phyloP scores from a whole-genome alignment of 35 echinoderm and acorn worm species.

The Lytechinus variegatus region DNA sequence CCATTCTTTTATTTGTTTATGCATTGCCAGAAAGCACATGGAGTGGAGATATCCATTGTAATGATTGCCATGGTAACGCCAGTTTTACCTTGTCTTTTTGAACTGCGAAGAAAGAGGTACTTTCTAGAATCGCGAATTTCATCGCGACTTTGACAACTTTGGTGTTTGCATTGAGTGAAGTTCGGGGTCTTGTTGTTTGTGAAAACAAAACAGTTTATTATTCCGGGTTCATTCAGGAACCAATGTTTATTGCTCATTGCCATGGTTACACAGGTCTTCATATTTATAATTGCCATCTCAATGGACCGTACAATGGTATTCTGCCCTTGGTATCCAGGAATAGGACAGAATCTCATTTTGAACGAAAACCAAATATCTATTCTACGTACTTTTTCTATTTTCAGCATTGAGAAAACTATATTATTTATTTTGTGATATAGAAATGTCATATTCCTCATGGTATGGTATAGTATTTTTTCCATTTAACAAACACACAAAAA shows the following conservation, averaged over 20 bases:
- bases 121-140: constrained; percentile 12
- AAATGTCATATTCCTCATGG: too few relatives aligned
- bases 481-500: too few relatives aligned
- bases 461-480: too few relatives aligned
- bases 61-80: neutral
- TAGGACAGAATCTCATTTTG: neutral
- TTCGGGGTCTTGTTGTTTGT: constrained; percentile 17
- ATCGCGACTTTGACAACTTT: neutral
- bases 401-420: neutral
- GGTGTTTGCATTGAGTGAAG: neutral
- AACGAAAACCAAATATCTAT: neutral
- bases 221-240: neutral
- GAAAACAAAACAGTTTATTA: neutral
- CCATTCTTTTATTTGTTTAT: neutral
- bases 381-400: neutral
- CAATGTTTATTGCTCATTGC: neutral
- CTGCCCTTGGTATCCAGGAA: neutral
- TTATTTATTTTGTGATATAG: neutral
- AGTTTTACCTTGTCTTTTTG: neutral
- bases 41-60: neutral
- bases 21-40: neutral
- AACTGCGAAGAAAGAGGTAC: neutral
- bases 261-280: neutral
- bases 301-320: neutral
- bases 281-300: neutral